Evolutionary conservation across 1,140 invertebrate species (phyloP).

Genomic region (Caenorhabditis latens): DNA sequence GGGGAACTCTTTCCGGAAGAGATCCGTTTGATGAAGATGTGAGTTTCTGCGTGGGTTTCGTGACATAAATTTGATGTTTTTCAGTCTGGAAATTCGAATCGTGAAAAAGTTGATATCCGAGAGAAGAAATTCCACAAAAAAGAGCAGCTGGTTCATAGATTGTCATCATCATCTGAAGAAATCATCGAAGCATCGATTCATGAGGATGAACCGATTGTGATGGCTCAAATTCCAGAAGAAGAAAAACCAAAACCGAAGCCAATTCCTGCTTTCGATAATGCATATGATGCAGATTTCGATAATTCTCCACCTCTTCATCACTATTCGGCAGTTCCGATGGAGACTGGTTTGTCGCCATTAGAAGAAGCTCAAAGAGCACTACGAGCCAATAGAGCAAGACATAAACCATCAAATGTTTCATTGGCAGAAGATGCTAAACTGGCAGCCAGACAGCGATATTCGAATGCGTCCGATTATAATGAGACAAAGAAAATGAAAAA

Average conservation of each 20-base stretch:
- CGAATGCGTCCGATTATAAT: conserved; percentile 13
- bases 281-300: conserved; percentile 30
- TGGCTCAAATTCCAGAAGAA: conserved; percentile 29
- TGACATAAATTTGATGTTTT: background rate
- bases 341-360: conserved; percentile 14
- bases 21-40: conserved; percentile 59
- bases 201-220: conserved; percentile 54
- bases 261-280: conserved; percentile 12
- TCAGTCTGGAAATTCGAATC: conserved; percentile 17
- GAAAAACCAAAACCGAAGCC: conserved; percentile 18
- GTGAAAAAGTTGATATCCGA: background rate
- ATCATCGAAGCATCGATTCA: conserved; percentile 58
- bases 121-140: conserved; percentile 36
- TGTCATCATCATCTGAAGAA: conserved; percentile 57
- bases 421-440: conserved; percentile 12
- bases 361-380: conserved; percentile 43
- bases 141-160: conserved; percentile 17
- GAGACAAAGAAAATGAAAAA: conserved; percentile 32
- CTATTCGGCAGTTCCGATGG: conserved; percentile 30
- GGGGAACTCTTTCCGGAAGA: conserved; percentile 58
- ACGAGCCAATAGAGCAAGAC: conserved; percentile 10
- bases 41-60: background rate
- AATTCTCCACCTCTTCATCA: conserved; percentile 44
- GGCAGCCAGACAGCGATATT: conserved; percentile 18
- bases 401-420: conserved; percentile 46